Base-by-base conservation (phyloP, 2,888 invertebrate species). In the Homarus gammarus region DNA sequence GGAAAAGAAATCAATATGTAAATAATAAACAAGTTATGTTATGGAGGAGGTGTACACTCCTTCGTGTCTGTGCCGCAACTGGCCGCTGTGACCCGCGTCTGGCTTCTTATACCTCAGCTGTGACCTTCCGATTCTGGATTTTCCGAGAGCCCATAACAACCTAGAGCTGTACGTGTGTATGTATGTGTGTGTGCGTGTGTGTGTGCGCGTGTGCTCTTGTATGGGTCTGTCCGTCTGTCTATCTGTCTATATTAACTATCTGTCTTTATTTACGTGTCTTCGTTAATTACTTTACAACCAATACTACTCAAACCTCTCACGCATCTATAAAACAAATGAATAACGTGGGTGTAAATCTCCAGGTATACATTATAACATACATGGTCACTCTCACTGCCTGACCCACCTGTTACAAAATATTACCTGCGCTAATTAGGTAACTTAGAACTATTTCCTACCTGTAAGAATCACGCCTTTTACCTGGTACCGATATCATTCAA, bases 111-210 rank as follows among this genome's bases (percentile, higher is more conserved):
- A 75, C 38, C 15, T n/a, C 64, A 38, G 27, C 61, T 12, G 31
- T 77, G 77, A 77, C 84, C 84, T 85, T 85, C 61, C 64, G 64
- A 75, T 75, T 85, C 51, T 77, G 84, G 64, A 77, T 31, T n/a
- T n/a, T 85, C 77, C 84, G 77, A 22, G 44, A 27, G 44, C 40
- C 3, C 31, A 64, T 27, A 27, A n/a, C n/a, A 64, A 22, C 22
- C 73, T 75, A 44, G 73, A 22, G 10, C 5, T 8, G 38, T 72
- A n/a, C 15, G 72, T 36, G 72, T 72, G 38, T 38, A 38, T 36
- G 36, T 72, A 36, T 36, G 72, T 38, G 73, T 38, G 73, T 40
- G 40, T 40, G 38, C 22, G 73, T 40, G 73, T 73, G 72, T 72
- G 33, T 33, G 72, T 72, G 72, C 36, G 72, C 36, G 72, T 36